Evolutionary conservation across 2,113 vertebrate genomes (phyloP).

Genomic region (Lepus europaeus): DNA sequence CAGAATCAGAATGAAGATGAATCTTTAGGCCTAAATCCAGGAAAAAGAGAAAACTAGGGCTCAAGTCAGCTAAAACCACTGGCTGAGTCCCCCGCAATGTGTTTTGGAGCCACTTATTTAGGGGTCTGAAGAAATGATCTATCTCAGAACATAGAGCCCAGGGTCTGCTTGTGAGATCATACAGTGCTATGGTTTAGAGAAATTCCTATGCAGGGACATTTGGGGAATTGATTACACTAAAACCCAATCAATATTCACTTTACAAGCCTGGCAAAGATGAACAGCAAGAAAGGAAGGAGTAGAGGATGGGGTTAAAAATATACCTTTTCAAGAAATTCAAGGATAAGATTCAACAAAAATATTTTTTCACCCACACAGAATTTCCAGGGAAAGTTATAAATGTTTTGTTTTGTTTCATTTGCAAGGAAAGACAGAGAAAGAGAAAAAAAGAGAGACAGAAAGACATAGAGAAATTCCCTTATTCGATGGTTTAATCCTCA

Average conservation of each 20-base stretch:
- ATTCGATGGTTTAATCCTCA: no score
- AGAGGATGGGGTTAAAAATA: not conserved
- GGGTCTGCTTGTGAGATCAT: rapidly evolving
- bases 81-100: not conserved
- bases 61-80: rapidly evolving
- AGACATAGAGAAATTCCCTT: no score
- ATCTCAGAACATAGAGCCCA: not conserved
- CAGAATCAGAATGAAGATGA: not conserved
- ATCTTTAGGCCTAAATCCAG: not conserved
- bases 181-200: not conserved
- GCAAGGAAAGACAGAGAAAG: no score
- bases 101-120: not conserved
- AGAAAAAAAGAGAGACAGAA: no score
- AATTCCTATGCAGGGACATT: not conserved
- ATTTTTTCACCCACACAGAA: not conserved
- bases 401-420: no score
- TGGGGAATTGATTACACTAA: not conserved
- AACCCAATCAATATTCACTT: not conserved
- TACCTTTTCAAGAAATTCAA: slow-evolving; percentile 36
- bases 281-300: no score
- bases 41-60: not conserved
- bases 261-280: not conserved
- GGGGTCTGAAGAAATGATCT: not conserved
- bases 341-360: slow-evolving; percentile 19
- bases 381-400: not conserved